These are phyloP conservation scores for Campaea margaritaria DNA, from an alignment of 2,888 invertebrate species.

Conservation along the genomic window DNA sequence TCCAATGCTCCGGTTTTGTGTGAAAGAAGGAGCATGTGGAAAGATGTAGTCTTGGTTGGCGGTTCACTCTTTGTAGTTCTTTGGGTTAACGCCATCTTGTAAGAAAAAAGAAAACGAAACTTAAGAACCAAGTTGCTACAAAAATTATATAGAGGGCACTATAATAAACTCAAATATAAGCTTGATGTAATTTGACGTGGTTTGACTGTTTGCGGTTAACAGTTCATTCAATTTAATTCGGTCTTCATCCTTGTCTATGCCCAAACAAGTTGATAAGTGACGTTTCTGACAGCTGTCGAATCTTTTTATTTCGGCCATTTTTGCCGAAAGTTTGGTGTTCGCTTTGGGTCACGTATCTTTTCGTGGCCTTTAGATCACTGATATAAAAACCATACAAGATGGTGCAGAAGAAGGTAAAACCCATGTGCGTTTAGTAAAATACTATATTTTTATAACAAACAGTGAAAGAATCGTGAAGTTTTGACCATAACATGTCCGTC, in stretches of 20 bases:
- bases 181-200: background rate
- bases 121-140: background rate
- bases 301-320: slow-evolving; percentile 83
- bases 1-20: no score
- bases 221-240: no score
- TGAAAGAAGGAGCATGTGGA: no score
- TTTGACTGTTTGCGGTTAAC: slow-evolving; percentile 9
- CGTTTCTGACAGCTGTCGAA: slow-evolving; percentile 46
- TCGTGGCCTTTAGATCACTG: slow-evolving; percentile 81
- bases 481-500: slow-evolving; percentile 54
- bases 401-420: slow-evolving; percentile 86
- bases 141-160: slow-evolving; percentile 2
- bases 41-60: no score
- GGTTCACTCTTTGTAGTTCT: background rate
- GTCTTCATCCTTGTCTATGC: slow-evolving; percentile 14
- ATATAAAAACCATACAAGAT: slow-evolving; percentile 77
- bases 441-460: slow-evolving; percentile 64
- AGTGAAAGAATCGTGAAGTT: slow-evolving; percentile 55
- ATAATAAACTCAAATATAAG: background rate
- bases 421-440: slow-evolving; percentile 76
- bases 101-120: background rate
- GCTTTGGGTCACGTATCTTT: slow-evolving; percentile 79
- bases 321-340: slow-evolving; percentile 81
- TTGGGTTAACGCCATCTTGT: background rate
- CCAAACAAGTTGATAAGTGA: slow-evolving; percentile 42